Evolutionary conservation across 2,113 vertebrate genomes (phyloP).

Genomic region (Xiphophorus maculatus): DNA sequence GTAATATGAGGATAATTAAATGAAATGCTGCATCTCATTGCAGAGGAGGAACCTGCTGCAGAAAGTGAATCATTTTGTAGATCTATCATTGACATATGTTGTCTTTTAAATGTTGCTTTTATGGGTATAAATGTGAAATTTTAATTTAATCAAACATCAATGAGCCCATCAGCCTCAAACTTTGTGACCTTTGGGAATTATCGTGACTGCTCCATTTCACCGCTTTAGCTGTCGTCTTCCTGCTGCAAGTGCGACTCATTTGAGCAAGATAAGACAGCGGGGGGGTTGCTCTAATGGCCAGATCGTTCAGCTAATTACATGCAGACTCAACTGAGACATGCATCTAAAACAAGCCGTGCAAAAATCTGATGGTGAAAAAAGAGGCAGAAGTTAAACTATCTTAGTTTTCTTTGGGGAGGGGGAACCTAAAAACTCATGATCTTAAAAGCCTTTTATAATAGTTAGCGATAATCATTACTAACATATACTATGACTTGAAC

Average conservation of each 20-base stretch:
- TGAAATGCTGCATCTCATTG: not conserved
- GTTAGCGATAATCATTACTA: not conserved
- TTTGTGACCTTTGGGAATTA: conserved; percentile 17
- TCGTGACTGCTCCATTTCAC: conserved; percentile 38
- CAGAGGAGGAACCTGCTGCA: not conserved
- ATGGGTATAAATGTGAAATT: conserved; percentile 3
- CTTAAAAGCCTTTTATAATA: not conserved
- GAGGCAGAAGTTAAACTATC: not conserved
- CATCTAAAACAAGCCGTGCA: not conserved
- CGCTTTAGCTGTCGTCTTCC: conserved; percentile 39
- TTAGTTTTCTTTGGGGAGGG: not conserved
- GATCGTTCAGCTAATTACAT: conserved; percentile 19
- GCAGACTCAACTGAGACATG: not conserved
- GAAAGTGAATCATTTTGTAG: not conserved
- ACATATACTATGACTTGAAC: not conserved
- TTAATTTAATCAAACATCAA: not conserved
- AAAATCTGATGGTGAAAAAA: not conserved
- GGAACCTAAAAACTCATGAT: not conserved
- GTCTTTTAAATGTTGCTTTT: not conserved
- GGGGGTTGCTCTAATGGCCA: conserved; percentile 24
- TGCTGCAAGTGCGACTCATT: conserved; percentile 25
- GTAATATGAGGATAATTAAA: not conserved
- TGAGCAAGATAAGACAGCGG: conserved; percentile 15
- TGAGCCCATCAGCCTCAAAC: conserved; percentile 10
- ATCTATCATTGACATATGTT: not conserved